Conservation (phyloP, 2,888 invertebrate genomes). For the Lithophane socia region DNA sequence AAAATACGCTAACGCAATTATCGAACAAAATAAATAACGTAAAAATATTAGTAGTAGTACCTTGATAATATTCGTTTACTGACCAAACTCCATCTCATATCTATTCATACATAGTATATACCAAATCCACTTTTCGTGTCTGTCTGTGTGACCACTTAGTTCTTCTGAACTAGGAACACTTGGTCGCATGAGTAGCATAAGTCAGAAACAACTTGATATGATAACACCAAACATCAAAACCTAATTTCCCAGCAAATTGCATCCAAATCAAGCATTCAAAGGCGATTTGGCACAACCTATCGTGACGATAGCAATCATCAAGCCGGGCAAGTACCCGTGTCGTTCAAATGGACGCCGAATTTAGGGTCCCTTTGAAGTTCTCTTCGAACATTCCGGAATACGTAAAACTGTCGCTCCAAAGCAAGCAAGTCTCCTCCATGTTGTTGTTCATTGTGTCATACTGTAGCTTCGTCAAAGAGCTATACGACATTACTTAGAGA, state of each 20-base stretch:
- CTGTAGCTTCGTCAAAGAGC: slow-evolving; percentile 2
- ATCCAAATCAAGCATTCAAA: slow-evolving; percentile 24
- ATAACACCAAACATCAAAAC: neutral
- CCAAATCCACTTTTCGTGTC: neutral
- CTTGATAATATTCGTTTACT: too few relatives aligned
- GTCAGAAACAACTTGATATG: neutral
- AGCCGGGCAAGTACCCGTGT: neutral
- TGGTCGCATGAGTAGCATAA: neutral
- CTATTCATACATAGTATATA: neutral
- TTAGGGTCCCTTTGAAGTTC: slow-evolving; percentile 44
- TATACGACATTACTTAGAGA: neutral
- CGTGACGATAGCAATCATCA: slow-evolving; percentile 29
- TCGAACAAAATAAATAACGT: neutral
- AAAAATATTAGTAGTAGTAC: too few relatives aligned
- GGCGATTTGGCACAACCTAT: slow-evolving; percentile 11
- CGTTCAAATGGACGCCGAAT: slow-evolving; percentile 31
- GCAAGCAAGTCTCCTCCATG: slow-evolving; percentile 11
- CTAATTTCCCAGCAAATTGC: slow-evolving; percentile 2
- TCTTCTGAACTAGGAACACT: neutral
- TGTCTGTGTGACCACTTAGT: neutral
- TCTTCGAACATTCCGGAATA: slow-evolving; percentile 3
- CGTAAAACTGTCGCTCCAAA: slow-evolving; percentile 9
- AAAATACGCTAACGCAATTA: too few relatives aligned
- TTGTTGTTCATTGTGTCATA: slow-evolving; percentile 12
- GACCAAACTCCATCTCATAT: neutral